These are phyloP conservation scores for Microtus ochrogaster DNA, from an alignment of 2,113 vertebrate genomes.

Conservation along the genomic window DNA sequence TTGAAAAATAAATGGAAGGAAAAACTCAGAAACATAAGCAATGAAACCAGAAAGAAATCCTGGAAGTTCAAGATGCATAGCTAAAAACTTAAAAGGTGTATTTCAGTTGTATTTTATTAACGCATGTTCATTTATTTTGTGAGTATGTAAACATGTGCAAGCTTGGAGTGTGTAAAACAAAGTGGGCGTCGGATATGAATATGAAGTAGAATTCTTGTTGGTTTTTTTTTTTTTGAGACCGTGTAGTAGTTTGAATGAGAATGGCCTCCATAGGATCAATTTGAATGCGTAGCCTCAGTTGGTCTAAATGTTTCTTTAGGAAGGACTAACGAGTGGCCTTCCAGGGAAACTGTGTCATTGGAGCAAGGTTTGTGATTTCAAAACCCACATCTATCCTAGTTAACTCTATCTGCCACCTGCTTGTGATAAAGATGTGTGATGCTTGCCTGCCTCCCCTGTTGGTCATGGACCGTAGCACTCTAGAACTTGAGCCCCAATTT, in stretches of 20 bases:
- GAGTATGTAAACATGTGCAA: too few species aligned
- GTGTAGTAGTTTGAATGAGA: background rate
- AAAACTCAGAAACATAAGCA: background rate
- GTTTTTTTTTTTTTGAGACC: background rate
- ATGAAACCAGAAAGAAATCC: background rate
- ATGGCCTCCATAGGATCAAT: background rate
- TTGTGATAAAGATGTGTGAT: background rate
- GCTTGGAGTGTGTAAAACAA: background rate
- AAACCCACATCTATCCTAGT: background rate
- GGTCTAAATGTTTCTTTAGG: background rate
- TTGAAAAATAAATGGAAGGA: background rate
- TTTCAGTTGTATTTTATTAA: background rate
- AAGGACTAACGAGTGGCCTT: background rate
- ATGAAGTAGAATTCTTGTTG: background rate
- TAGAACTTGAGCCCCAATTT: background rate
- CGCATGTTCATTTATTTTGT: background rate
- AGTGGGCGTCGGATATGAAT: too few species aligned
- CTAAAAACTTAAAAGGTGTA: background rate
- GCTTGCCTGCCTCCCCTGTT: too few species aligned
- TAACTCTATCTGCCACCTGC: background rate
- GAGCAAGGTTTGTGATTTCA: background rate
- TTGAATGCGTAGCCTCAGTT: background rate
- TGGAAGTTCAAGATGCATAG: background rate
- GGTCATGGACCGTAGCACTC: background rate
- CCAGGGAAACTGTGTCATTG: too few species aligned